A percentile compares a stretch with the other conserved stretches of the same genome.
These are phyloP conservation scores for Cryptoprocta ferox DNA, from an alignment of 2,797 vertebrate genomes.

Conservation along the genomic window DNA sequence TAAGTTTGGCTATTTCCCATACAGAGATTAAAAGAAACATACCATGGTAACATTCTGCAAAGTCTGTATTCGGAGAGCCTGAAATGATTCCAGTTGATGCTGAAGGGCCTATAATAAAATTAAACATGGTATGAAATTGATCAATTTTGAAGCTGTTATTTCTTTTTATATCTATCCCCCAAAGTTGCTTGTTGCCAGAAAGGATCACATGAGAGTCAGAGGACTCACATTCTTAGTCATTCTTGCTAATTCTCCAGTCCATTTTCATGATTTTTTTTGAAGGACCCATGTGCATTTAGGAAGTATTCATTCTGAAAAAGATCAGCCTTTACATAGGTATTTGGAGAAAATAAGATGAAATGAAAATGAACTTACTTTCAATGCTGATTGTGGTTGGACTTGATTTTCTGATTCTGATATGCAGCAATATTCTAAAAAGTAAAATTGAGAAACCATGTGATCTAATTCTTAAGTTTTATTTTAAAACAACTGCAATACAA, in stretches of 20 bases:
- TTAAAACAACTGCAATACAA: not conserved
- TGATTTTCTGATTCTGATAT: slow-evolving; percentile 70
- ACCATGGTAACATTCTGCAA: slow-evolving; percentile 82
- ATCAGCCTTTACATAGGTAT: not conserved
- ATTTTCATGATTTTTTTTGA: not conserved
- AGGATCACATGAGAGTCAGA: not conserved
- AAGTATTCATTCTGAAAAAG: not conserved
- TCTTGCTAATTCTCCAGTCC: not conserved
- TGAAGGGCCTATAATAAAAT: slow-evolving; percentile 78
- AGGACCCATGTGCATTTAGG: not conserved
- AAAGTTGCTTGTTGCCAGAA: not conserved
- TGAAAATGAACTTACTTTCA: slow-evolving; percentile 75
- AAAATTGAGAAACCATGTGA: slow-evolving; percentile 31
- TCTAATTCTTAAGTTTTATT: not conserved
- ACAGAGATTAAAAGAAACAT: slow-evolving; percentile 25
- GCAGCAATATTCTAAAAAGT: slow-evolving; percentile 68
- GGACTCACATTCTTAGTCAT: not conserved
- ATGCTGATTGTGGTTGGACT: slow-evolving; percentile 53
- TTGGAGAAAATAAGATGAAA: not conserved
- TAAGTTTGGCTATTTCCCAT: not conserved
- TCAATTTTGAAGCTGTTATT: not conserved
- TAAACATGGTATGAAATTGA: not conserved
- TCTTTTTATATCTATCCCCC: not conserved
- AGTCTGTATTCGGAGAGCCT: slow-evolving; percentile 82
- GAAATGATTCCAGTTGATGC: slow-evolving; percentile 83